phyloP scores from a whole-genome alignment of 2,888 invertebrate species.

The Trachelus stipa region DNA sequence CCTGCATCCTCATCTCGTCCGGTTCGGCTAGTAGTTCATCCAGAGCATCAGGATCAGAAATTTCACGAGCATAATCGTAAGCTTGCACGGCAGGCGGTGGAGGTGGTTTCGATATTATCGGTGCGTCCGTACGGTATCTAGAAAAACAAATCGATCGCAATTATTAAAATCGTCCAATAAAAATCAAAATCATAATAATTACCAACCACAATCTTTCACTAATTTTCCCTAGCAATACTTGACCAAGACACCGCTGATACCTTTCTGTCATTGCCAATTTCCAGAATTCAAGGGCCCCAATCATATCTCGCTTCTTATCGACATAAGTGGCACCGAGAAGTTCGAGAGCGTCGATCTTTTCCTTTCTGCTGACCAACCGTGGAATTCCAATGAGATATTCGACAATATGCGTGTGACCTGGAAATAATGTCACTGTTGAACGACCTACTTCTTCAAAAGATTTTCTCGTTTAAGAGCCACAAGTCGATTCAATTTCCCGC shows the following conservation, averaged over 20 bases:
- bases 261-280: conserved; percentile 91
- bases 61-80: conserved; percentile 90
- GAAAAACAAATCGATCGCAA: conserved; percentile 21
- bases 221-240: neutral
- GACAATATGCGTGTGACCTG: conserved; percentile 91
- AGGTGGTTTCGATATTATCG: conserved; percentile 80
- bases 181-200: neutral
- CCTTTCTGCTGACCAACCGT: conserved; percentile 78
- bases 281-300: conserved; percentile 90
- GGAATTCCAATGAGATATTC: conserved; percentile 83
- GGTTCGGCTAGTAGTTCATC: conserved; percentile 92
- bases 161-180: conserved; percentile 1
- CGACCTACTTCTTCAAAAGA: neutral
- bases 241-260: conserved; percentile 59
- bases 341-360: conserved; percentile 90
- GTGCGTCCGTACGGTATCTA: conserved; percentile 71
- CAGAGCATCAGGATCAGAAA: conserved; percentile 80
- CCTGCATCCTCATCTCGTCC: conserved; percentile 97
- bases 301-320: conserved; percentile 96
- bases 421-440: conserved; percentile 12
- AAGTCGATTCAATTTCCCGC: neutral
- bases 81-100: conserved; percentile 81
- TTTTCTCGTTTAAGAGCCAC: neutral
- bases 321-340: conserved; percentile 94
- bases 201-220: neutral